Base-by-base conservation (phyloP, 2,113 vertebrate species). In the Ardeotis arabs region DNA sequence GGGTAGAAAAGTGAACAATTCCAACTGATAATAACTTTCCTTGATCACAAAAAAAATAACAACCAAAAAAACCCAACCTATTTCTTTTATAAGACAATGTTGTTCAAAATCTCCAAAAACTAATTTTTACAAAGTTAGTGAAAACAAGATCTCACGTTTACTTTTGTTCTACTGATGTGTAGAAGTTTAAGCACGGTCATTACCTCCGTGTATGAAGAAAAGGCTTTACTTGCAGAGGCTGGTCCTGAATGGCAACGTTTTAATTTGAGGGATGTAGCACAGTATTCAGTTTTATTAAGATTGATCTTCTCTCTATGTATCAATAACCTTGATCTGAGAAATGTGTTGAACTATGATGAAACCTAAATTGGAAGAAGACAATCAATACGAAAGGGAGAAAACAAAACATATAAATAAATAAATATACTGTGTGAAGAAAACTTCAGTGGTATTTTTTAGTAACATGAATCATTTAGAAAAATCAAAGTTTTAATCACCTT, bases 321-420 rank as follows among this genome's bases (percentile, higher is more conserved):
- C 80, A 80, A 78, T 83, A 85, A 73, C 14, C 21, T 79, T 77
- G 76, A 82, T 91, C 81, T 67, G 37, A 81, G 63, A 96, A 94
- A 92, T 60, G 12, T 64, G 35, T 70, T 84, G 41, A 87, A 85
- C 15, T 79, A 7, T 28, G 52, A 78, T 35, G 47, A 77, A 92
- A 92, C 50, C 49, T 69, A 37, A 56, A 84, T 52, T 5, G 10
- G n/a, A 80, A 86, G 14, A 39, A 10, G 52, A 28, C 56, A 94
- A 85, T 89, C 37, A 3, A 82, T 82, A 64, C 2, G 9, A 78
- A 93, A 87, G 20, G 22, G 29, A 60, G 25, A 84, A 92, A 86
- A 33, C 14, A 58, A 85, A 86, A 81, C 6, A 28, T 11, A 58
- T 29, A 55, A 29, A 55, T 21, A 45, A 60, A 66, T 18, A 82